Evolutionary conservation across 2,113 vertebrate species (phyloP), one percentile per base, ranked within the genome.

Genomic region (Cariama cristata): DNA sequence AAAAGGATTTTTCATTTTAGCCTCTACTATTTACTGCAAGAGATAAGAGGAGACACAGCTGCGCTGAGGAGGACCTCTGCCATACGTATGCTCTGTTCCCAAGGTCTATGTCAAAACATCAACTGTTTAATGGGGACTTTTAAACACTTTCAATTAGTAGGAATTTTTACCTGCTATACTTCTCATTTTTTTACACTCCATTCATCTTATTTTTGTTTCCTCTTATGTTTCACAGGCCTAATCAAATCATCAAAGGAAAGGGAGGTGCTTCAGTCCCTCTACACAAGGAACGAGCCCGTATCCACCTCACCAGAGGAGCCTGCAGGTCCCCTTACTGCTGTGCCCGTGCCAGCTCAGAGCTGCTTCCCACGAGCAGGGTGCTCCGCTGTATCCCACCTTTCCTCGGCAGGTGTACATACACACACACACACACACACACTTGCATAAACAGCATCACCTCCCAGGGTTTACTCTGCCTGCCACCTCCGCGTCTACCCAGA

Each of bases 241-340:
- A 67, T 45, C 9, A 71, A 62, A 59, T 49, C 49, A 56, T 30
- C 26, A 49, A 32, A 73, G 8, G 47, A 38, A 66, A 42, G 3
- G 24, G 45, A 71, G 1, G 23, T 82, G 3, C 17, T 8, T 76
- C n/a, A 33, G 18, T 55, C 38, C 14, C 18, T 26, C 38, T 56
- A 14, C 0, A 0, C 18, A 66, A 73, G 52, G 35, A 66, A 55
- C 0, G 0, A 87, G 12, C 18, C 50, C 0, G 0, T 33, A 38
- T 30, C 40, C 24, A 62, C 16, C 38, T 64, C 9, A 1, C 24
- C 1, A 1, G 47, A 68, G 23, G 22, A 63, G 3, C 27, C 38
- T 58, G 17, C 9, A 42, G 17, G 16, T 40, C 11, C 24, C 40
- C 5, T 18, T 1, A 0, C 1, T 15, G 8, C 35, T 52, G 40